phyloP scores from a whole-genome alignment of 2,797 vertebrate species.

The Oreonectes daqikongensis region DNA sequence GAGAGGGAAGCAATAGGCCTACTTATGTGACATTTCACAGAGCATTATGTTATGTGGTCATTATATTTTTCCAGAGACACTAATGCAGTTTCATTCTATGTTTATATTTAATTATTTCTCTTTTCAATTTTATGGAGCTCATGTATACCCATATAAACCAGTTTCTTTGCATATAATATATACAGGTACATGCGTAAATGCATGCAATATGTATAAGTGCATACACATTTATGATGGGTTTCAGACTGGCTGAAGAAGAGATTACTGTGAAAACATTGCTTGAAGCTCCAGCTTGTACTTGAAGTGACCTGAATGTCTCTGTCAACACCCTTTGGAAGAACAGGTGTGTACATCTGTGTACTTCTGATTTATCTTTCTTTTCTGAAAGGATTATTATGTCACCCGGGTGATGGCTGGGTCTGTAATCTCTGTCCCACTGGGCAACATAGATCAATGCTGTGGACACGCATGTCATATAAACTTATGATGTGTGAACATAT shows the following conservation, averaged over 20 bases:
- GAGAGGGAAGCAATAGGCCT: not conserved
- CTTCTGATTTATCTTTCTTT: not conserved
- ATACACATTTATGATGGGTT: not conserved
- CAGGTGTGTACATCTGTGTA: conserved; percentile 4
- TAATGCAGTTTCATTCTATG: conserved; percentile 23
- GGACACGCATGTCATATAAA: not conserved
- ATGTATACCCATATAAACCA: too few relatives aligned
- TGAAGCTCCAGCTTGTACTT: not conserved
- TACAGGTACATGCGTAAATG: not conserved
- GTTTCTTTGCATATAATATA: not conserved
- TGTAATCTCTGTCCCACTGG: conserved; percentile 36
- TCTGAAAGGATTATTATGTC: conserved; percentile 41
- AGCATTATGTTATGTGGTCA: conserved; percentile 10
- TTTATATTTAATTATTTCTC: not conserved
- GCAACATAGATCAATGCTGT: conserved; percentile 3
- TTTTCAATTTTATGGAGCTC: too few relatives aligned
- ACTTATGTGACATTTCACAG: conserved; percentile 20
- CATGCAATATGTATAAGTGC: not conserved
- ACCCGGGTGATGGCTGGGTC: conserved; percentile 14
- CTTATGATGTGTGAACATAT: not conserved
- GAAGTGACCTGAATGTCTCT: conserved; percentile 10
- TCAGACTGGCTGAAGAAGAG: not conserved
- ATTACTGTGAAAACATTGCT: conserved; percentile 15
- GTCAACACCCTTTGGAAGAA: not conserved
- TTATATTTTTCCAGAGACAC: not conserved